These are phyloP conservation scores for Sinocyclocheilus maitianheensis DNA, from an alignment of 2,113 vertebrate genomes.

Conservation along the genomic window DNA sequence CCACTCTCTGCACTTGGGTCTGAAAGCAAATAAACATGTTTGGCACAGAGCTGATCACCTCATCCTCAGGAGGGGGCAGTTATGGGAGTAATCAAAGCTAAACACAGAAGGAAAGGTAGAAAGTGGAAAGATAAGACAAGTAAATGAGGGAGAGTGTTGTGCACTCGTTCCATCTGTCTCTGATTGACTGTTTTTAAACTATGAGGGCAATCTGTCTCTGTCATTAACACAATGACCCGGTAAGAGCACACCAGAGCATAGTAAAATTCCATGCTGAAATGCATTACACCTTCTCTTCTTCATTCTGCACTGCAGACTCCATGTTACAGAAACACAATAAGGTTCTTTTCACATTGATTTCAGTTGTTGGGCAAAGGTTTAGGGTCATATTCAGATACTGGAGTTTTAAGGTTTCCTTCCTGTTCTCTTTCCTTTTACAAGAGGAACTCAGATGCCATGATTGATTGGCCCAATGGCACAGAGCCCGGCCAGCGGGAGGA, in stretches of 20 bases:
- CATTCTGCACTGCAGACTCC: background rate
- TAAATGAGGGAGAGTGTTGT: constrained; percentile 31
- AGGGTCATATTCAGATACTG: background rate
- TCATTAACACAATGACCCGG: constrained; percentile 42
- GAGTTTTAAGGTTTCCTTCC: background rate
- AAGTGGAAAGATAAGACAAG: constrained; percentile 44
- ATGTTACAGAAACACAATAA: background rate
- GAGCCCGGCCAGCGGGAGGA: constrained; percentile 42
- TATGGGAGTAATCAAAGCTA: constrained; percentile 3
- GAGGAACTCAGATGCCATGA: constrained; percentile 60
- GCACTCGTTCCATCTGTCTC: constrained; percentile 61
- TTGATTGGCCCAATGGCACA: constrained; percentile 74
- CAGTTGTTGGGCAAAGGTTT: background rate
- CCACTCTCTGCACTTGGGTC: background rate
- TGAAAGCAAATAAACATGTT: constrained; percentile 35
- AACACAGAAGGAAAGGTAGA: constrained; percentile 24
- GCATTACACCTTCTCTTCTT: background rate
- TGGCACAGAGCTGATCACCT: background rate
- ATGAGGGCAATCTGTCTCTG: constrained; percentile 2
- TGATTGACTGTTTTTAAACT: constrained; percentile 57
- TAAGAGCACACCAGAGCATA: background rate
- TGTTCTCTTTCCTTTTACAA: constrained; percentile 31
- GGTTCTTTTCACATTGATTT: background rate
- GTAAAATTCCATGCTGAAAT: background rate
- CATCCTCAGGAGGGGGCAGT: background rate